These are phyloP conservation scores for Equus przewalskii DNA, from an alignment of 2,113 vertebrate species.

Conservation along the genomic window DNA sequence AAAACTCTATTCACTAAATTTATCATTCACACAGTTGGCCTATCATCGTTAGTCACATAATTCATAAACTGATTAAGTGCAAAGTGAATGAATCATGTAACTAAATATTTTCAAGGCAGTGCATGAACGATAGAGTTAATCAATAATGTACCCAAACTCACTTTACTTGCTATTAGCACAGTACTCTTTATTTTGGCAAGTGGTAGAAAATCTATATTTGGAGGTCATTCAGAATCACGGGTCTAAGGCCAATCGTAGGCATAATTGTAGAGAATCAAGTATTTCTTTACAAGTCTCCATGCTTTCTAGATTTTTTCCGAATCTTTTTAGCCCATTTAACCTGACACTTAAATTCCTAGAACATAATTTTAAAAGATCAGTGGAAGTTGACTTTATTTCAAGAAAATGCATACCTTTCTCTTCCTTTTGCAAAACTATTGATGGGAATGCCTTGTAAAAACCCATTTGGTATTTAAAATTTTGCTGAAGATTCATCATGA, in stretches of 20 bases:
- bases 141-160: constrained; percentile 77
- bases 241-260: not conserved
- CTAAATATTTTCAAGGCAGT: constrained; percentile 85
- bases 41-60: constrained; percentile 83
- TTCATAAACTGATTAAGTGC: constrained; percentile 84
- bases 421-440: not conserved
- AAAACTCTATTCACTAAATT: constrained; percentile 82
- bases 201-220: constrained; percentile 39
- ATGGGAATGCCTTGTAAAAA: constrained; percentile 2
- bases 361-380: not conserved
- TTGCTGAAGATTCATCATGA: not conserved
- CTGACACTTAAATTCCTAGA: not conserved
- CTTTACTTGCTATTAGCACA: constrained; percentile 43
- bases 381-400: not conserved
- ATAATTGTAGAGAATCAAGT: not conserved
- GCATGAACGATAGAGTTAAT: constrained; percentile 82
- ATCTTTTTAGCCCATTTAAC: not conserved
- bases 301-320: not conserved
- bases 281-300: not conserved
- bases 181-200: constrained; percentile 66
- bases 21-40: constrained; percentile 80
- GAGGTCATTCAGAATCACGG: constrained; percentile 51
- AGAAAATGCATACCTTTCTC: not conserved
- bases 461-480: not conserved
- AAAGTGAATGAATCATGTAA: constrained; percentile 85